Conservation (phyloP, 2,888 invertebrate genomes). For the Blastobasis lacticolella region DNA sequence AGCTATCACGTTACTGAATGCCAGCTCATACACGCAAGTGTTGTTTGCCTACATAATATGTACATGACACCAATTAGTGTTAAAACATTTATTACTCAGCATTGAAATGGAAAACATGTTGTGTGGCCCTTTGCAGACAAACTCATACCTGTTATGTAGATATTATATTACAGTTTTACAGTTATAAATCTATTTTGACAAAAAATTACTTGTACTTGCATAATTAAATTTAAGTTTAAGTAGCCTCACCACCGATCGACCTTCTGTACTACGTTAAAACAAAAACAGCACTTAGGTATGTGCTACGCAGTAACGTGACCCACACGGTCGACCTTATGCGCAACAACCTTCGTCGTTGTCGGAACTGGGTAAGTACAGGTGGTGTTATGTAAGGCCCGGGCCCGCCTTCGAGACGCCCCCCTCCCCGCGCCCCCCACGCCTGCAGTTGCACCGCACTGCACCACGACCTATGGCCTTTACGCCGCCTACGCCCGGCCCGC, state of each 20-base stretch:
- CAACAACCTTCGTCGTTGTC: conserved; percentile 58
- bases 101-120: conserved; percentile 4
- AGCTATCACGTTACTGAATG: not conserved
- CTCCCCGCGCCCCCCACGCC: conserved; percentile 23
- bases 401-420: conserved; percentile 33
- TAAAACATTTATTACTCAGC: conserved; percentile 4
- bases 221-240: no score
- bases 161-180: no score
- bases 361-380: conserved; percentile 36
- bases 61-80: conserved; percentile 3
- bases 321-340: conserved; percentile 53
- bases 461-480: conserved; percentile 53
- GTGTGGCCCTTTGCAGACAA: not conserved
- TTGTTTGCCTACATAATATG: conserved; percentile 3
- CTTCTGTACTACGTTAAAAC: no score
- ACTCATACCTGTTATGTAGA: no score
- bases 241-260: no score
- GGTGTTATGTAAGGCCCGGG: conserved; percentile 28
- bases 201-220: no score
- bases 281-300: no score
- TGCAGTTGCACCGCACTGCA: conserved; percentile 56
- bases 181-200: no score
- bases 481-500: conserved; percentile 7
- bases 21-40: not conserved
- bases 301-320: conserved; percentile 28